phyloP scores from a whole-genome alignment of 2,113 vertebrate genomes.

The Murina feae region DNA sequence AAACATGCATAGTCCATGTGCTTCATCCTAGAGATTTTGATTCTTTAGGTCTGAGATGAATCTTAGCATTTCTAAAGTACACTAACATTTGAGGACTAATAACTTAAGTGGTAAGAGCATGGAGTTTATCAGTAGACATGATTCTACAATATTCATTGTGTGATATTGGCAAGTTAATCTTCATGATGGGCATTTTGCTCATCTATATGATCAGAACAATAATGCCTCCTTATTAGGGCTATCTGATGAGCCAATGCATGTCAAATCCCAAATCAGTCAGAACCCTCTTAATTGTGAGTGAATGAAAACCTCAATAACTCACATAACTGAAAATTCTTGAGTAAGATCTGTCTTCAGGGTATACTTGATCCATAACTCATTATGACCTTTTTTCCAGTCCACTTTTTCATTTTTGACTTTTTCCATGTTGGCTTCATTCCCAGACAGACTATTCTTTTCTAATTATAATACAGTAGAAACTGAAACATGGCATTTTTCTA shows the following conservation, averaged over 20 bases:
- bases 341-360: not conserved
- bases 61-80: not conserved
- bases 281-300: not conserved
- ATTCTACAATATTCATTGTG: not conserved
- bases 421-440: not conserved
- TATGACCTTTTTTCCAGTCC: not conserved
- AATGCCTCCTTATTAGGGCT: not conserved
- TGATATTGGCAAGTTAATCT: not conserved
- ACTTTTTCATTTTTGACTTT: slow-evolving; percentile 36
- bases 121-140: not conserved
- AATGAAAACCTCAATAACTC: slow-evolving; percentile 3
- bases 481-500: not conserved
- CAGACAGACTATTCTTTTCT: not conserved
- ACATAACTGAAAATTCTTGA: not conserved
- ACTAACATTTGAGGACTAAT: not conserved
- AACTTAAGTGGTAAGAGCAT: not conserved
- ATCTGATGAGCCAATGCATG: not conserved
- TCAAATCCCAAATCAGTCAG: not conserved
- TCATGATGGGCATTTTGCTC: not conserved
- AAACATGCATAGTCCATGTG: not conserved
- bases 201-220: not conserved
- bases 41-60: not conserved
- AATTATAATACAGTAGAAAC: not conserved
- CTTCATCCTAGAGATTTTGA: not conserved
- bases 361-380: not conserved